A percentile compares a stretch with the other conserved stretches of the same genome.
These are phyloP conservation scores for Mesocentrotus franciscanus DNA, from an alignment of 53 echinoderm and acorn worm species.

Conservation along the genomic window DNA sequence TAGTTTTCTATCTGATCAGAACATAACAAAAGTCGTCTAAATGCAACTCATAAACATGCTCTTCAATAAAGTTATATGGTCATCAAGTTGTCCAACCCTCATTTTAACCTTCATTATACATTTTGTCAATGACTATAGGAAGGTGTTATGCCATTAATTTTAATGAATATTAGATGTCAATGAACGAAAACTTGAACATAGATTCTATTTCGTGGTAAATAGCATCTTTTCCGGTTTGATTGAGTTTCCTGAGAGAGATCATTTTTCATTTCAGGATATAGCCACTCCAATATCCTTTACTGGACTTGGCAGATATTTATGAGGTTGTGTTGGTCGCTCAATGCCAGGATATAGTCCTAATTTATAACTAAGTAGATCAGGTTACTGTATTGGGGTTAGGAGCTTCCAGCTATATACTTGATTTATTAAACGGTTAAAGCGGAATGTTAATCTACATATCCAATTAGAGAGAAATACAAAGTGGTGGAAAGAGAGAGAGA, in stretches of 20 bases:
- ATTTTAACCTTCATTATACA: not conserved
- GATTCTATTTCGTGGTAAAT: not conserved
- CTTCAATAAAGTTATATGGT: not conserved
- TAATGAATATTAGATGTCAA: slow-evolving; percentile 4
- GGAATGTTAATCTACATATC: too few species aligned
- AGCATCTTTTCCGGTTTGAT: slow-evolving; percentile 3
- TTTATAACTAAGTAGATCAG: not conserved
- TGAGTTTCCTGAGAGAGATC: not conserved
- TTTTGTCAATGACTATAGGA: not conserved
- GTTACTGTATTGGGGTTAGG: not conserved
- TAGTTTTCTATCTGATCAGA: not conserved
- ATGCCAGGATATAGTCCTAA: not conserved
- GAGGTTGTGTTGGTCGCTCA: not conserved
- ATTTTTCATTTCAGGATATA: not conserved
- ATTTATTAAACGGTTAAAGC: too few species aligned
- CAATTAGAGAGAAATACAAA: too few species aligned
- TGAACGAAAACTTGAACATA: not conserved
- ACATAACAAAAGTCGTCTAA: not conserved
- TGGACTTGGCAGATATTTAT: not conserved
- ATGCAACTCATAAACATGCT: not conserved
- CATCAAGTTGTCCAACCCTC: not conserved
- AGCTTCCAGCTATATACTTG: not conserved
- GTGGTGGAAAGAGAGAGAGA: not conserved
- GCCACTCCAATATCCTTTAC: not conserved
- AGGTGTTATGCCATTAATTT: not conserved